Conservation (phyloP, 2,888 invertebrate species). For the Matsumyia berberina region DNA sequence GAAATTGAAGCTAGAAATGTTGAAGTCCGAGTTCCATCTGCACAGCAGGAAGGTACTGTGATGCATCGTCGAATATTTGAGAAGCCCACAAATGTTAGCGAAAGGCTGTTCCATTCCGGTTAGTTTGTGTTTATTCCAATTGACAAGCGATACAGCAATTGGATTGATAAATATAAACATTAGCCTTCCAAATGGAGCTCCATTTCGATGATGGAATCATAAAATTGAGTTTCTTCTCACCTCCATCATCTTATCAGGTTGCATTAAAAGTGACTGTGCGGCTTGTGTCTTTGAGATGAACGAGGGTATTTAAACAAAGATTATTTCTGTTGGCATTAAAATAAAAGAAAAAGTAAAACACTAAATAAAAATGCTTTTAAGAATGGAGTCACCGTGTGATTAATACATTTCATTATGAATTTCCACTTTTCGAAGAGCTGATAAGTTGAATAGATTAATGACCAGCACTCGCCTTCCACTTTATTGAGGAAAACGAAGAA, state of each 20-base stretch:
- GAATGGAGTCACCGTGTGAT: conserved; percentile 62
- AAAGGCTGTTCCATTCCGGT: neutral
- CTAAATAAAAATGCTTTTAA: conserved; percentile 69
- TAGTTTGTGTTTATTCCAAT: conserved; percentile 16
- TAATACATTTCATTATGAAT: conserved; percentile 73
- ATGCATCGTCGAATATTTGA: conserved; percentile 11
- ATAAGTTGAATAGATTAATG: conserved; percentile 72
- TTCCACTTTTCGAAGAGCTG: conserved; percentile 68
- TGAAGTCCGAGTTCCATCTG: conserved; percentile 1
- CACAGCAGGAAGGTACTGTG: conserved; percentile 6
- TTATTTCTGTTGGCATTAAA: conserved; percentile 24
- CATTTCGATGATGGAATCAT: conserved; percentile 49
- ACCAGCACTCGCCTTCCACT: conserved; percentile 31
- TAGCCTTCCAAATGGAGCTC: conserved; percentile 39
- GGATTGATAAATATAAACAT: conserved; percentile 56
- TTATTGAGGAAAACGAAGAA: conserved; percentile 32
- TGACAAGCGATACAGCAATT: conserved; percentile 54
- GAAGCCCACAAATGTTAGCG: neutral
- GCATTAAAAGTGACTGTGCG: conserved; percentile 34
- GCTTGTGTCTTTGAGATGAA: conserved; percentile 27
- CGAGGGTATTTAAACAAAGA: conserved; percentile 36
- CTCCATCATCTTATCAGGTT: conserved; percentile 34
- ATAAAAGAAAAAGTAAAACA: conserved; percentile 15
- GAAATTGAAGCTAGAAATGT: conserved; percentile 2
- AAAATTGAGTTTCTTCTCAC: conserved; percentile 34